Evolutionary conservation across 1,140 invertebrate species (phyloP), one percentile per base, ranked within the genome.

Genomic region (Oscheius sp.): DNA sequence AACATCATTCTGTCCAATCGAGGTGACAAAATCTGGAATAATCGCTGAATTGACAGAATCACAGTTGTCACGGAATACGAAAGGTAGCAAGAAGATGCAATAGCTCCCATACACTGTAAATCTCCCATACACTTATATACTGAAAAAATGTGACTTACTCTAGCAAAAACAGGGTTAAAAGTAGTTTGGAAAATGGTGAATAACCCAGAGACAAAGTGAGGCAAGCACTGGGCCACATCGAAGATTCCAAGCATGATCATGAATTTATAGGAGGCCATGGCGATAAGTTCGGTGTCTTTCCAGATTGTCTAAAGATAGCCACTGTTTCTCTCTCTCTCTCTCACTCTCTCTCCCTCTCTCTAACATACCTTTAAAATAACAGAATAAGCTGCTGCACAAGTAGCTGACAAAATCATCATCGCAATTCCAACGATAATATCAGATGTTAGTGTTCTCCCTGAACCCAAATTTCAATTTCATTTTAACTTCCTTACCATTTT

Each of bases 221-320:
- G 61, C 4, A 76, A 10, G 4, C 45, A 63, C 35, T 78, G 77
- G 15, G 49, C 55, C 23, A 64, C 63, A 29, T 78, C 77, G 46
- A 64, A 68, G 13, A 67, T 20, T 15, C 77, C 68, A 18, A 79
- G 63, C 31, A 67, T 42, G 31, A 79, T 58, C 79, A 79, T 79
- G 29, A 79, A 69, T 55, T 80, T 80, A 58, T 79, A 79, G n/a
- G 77, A 77, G 31, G 78, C 73, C 46, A 80, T 67, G 36, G 38
- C 23, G 29, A 58, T 78, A 15, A 79, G 42, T 20, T 78, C 70
- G 20, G 62, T 75, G 68, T 79, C 78, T 61, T 73, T 63, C 35
- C 61, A 72, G 35, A 79, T 78, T 4, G 75, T 64, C 78, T 79
- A 35, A 72, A 79, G 72, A 20, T 55, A 26, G 7, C 49, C 49